These are phyloP conservation scores for Elymnias hypermnestra DNA, from an alignment of 1,140 invertebrate species.

Conservation along the genomic window DNA sequence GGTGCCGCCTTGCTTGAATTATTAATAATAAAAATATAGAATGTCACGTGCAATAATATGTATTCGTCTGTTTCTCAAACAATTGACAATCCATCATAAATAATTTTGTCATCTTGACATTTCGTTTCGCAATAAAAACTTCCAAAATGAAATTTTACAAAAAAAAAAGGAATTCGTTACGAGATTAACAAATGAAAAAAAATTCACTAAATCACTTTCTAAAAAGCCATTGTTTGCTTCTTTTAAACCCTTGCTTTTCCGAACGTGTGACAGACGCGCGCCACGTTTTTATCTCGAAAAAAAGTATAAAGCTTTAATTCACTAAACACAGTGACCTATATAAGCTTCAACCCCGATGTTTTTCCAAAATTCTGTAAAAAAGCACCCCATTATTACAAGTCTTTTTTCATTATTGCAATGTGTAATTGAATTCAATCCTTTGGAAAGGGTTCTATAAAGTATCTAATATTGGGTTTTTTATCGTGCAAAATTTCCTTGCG, in stretches of 20 bases:
- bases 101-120: slow-evolving; percentile 44
- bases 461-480: slow-evolving; percentile 55
- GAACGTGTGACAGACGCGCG: slow-evolving; percentile 60
- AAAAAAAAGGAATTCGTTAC: slow-evolving; percentile 55
- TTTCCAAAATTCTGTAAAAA: slow-evolving; percentile 63
- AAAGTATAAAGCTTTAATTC: slow-evolving; percentile 53
- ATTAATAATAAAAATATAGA: no score
- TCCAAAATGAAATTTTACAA: slow-evolving; percentile 36
- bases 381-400: slow-evolving; percentile 52
- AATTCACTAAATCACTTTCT: slow-evolving; percentile 64
- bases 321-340: slow-evolving; percentile 67
- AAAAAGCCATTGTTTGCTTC: slow-evolving; percentile 59
- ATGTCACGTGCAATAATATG: no score
- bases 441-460: slow-evolving; percentile 67
- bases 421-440: slow-evolving; percentile 72
- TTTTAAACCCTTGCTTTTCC: slow-evolving; percentile 67
- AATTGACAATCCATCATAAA: slow-evolving; percentile 55
- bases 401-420: slow-evolving; percentile 38
- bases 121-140: slow-evolving; percentile 22
- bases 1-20: no score
- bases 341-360: slow-evolving; percentile 47
- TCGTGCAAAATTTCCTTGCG: slow-evolving; percentile 19
- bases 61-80: no score
- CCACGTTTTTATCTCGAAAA: slow-evolving; percentile 45
- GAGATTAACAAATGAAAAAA: slow-evolving; percentile 42